These are phyloP conservation scores for Ptilodon capucinus DNA, from an alignment of 2,888 invertebrate species.

Conservation along the genomic window DNA sequence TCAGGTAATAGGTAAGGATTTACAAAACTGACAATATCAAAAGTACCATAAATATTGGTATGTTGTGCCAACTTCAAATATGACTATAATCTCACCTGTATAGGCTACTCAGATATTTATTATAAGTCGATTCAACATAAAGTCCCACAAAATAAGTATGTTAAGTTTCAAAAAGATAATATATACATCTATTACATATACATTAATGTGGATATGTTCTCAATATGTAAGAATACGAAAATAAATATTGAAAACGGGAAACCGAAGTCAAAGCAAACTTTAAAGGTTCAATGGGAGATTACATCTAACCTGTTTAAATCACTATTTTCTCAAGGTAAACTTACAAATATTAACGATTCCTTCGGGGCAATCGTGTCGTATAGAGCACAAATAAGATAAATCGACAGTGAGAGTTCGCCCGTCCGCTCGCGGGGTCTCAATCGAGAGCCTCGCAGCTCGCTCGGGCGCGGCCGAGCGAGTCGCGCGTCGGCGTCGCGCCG, in stretches of 20 bases:
- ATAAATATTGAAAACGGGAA: background rate
- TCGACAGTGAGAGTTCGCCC: constrained; percentile 56
- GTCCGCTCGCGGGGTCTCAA: constrained; percentile 53
- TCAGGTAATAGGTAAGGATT: too few species aligned
- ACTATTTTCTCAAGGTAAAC: constrained; percentile 57
- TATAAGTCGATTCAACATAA: too few species aligned
- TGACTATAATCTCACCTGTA: too few species aligned
- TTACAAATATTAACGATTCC: constrained; percentile 63
- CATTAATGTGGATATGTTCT: background rate
- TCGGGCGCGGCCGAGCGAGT: constrained; percentile 33
- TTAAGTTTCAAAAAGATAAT: background rate
- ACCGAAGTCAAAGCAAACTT: constrained; percentile 23
- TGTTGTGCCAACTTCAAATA: too few species aligned
- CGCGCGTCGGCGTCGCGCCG: constrained; percentile 35
- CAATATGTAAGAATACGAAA: background rate
- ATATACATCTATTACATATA: background rate
- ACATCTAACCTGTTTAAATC: constrained; percentile 35
- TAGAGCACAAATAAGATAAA: constrained; percentile 56
- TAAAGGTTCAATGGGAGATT: constrained; percentile 36
- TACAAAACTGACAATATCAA: too few species aligned
- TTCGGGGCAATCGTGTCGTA: constrained; percentile 37
- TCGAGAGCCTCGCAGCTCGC: constrained; percentile 45
- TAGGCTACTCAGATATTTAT: too few species aligned
- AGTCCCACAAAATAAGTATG: too few species aligned
- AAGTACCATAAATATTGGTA: too few species aligned